A percentile compares a stretch with the other conserved stretches of the same genome.
These are phyloP conservation scores for Clarias laeviceps DNA, from an alignment of 2,797 vertebrate genomes.

Conservation along the genomic window DNA sequence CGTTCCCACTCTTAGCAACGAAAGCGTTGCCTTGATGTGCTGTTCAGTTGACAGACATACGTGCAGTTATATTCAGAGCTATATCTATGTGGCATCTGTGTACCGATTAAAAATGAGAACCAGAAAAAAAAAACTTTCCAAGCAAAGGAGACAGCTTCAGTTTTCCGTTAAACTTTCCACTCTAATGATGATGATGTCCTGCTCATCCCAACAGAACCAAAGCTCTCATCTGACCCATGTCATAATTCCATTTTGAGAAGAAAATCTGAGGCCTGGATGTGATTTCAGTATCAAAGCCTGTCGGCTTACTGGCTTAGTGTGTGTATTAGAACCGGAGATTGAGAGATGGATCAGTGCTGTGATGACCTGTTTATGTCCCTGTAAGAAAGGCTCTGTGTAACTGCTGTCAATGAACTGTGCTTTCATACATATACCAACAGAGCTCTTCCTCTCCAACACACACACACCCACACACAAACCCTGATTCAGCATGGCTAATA, in stretches of 20 bases:
- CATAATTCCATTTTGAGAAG: conserved; percentile 23
- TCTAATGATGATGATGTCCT: background rate
- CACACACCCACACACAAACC: conserved; percentile 27
- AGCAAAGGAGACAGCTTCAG: background rate
- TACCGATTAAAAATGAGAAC: background rate
- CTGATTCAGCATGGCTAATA: conserved; percentile 63
- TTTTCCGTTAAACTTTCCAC: conserved; percentile 7
- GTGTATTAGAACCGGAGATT: conserved; percentile 34
- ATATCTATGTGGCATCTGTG: background rate
- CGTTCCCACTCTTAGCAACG: background rate
- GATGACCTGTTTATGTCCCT: conserved; percentile 29
- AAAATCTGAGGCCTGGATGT: conserved; percentile 18
- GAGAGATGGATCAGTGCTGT: conserved; percentile 54
- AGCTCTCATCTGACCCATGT: conserved; percentile 28
- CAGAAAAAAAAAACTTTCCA: background rate
- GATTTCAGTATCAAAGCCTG: conserved; percentile 19
- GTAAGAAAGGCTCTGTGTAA: conserved; percentile 40
- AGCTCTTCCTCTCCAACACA: conserved; percentile 30
- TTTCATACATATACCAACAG: conserved; percentile 32
- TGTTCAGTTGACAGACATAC: background rate
- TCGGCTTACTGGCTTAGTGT: conserved; percentile 26
- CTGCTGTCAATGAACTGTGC: conserved; percentile 47
- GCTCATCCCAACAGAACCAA: conserved; percentile 17
- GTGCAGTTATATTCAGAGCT: background rate
- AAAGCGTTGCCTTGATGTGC: background rate